These are phyloP conservation scores for Erannis defoliaria DNA, from an alignment of 2,888 invertebrate genomes.

Conservation along the genomic window DNA sequence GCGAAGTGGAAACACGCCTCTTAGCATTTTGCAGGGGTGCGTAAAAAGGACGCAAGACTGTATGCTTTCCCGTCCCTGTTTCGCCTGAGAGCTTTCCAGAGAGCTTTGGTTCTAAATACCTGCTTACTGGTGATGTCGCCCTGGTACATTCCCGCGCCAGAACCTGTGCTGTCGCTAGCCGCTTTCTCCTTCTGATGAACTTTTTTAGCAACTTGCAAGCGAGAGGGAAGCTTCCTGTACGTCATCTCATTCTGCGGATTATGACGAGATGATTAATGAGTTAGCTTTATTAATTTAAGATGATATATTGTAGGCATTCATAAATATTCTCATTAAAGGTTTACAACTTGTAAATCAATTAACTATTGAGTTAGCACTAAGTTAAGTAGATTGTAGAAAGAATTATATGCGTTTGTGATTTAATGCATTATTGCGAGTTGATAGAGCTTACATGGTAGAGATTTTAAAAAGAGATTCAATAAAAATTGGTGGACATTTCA, in stretches of 20 bases:
- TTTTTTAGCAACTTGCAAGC: conserved; percentile 57
- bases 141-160: conserved; percentile 83
- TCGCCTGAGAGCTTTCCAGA: conserved; percentile 69
- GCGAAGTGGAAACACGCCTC: conserved; percentile 52
- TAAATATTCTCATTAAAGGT: not conserved
- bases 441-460: too few relatives aligned
- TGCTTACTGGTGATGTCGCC: conserved; percentile 59
- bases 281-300: not conserved
- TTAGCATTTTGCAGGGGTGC: conserved; percentile 50
- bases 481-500: too few relatives aligned
- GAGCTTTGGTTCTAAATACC: conserved; percentile 66
- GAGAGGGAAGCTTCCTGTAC: conserved; percentile 42
- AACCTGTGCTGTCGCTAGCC: conserved; percentile 84
- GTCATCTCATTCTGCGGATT: not conserved
- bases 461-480: too few relatives aligned
- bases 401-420: too few relatives aligned
- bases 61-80: conserved; percentile 64
- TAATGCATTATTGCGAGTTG: too few relatives aligned
- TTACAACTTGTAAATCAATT: not conserved
- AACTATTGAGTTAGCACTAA: too few relatives aligned
- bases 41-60: conserved; percentile 57
- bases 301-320: not conserved
- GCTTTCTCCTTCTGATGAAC: conserved; percentile 80
- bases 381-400: too few relatives aligned
- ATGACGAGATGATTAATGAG: not conserved